Base-by-base conservation (phyloP, 2,797 vertebrate species). In the Neostethus bicornis region DNA sequence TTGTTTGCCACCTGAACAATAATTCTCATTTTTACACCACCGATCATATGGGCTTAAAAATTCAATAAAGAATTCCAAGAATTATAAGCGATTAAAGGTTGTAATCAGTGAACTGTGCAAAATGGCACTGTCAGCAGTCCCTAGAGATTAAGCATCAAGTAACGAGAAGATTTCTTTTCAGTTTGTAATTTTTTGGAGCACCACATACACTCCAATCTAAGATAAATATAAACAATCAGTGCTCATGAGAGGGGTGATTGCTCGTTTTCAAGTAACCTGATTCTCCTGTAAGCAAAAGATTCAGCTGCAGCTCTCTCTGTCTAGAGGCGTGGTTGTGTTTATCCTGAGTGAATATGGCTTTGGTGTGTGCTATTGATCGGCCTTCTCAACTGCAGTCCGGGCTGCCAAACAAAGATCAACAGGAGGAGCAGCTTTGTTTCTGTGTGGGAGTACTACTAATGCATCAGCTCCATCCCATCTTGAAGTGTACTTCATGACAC, bases 291-390 rank as follows among this genome's bases (percentile, higher is more conserved):
- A 53, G 63, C 60, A 56, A 34, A 19, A 43, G 48, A 61, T 53
- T 29, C 34, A 51, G 67, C 47, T 57, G 61, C 57, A 35, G 65
- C 11, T 3, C 8, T 37, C 57, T 47, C 19, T 9, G 32, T 61
- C 26, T 54, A 51, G 61, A 79, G 79, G 84, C 28, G 67, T 69
- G 74, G 78, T 69, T 74, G 61, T 90, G 87, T 89, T 89, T 86
- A 86, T 85, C 85, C 86, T 91, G 70, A 77, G 65, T 77, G 78
- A 85, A 83, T 77, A 82, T 75, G 73, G 75, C 81, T 85, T 77
- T 66, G 72, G 81, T 84, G 73, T 72, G 77, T 49, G 62, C 43
- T 86, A 91, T 91, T 54, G 90, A 92, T 90, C 51, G 53, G 68
- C 57, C 70, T 77, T 77, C 81, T 85, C 70, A 72, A 75, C 83